Percentiles rank a stretch among this genome's conserved stretches.
Conservation (phyloP, 2,113 vertebrate genomes). For the Erinaceus europaeus region DNA sequence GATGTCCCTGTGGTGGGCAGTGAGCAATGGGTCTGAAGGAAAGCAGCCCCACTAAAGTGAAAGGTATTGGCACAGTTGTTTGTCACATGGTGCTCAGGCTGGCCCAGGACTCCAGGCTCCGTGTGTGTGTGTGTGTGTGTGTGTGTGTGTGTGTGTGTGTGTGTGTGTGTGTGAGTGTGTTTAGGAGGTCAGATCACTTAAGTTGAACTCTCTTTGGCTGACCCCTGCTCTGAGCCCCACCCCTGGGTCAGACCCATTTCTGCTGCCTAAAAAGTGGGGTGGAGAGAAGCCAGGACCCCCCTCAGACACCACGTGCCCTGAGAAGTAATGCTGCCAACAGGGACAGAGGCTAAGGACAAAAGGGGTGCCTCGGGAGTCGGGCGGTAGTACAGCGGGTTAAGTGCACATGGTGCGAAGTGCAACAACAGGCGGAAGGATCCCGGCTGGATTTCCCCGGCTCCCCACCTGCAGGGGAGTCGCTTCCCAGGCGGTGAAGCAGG, state of each 20-base stretch:
- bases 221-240: neutral
- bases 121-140: no score
- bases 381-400: no score
- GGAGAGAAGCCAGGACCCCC: neutral
- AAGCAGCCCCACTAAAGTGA: neutral
- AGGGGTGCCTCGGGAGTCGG: neutral
- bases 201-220: neutral
- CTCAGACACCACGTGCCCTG: neutral
- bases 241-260: neutral
- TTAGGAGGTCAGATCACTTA: neutral
- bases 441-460: no score
- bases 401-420: no score
- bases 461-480: no score
- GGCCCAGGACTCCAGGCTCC: no score
- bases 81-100: neutral
- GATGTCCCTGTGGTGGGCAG: neutral
- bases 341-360: neutral
- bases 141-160: neutral
- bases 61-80: neutral
- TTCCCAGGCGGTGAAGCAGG: no score
- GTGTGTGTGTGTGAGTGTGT: neutral
- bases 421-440: no score
- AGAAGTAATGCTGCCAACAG: neutral
- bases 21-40: neutral
- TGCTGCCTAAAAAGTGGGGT: neutral